Evolutionary conservation across 30 jellyfish, hydroid and myxozoan species (phyloP), one percentile per base, ranked within the genome.

Genomic region (Phacellophora camtschatica): DNA sequence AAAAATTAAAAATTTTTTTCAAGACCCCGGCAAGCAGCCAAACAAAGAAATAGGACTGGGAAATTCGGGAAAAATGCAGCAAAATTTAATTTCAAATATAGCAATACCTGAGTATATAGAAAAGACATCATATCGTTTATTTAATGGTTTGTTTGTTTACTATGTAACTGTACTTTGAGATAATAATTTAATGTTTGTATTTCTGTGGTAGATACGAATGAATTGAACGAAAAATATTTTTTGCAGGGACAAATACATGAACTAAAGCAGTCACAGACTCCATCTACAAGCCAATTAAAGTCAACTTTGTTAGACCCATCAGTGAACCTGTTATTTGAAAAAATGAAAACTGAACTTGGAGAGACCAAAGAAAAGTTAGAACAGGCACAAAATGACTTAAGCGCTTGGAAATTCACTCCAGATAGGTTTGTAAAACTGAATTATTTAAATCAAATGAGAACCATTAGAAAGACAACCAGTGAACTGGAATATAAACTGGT

Each of bases 401-500:
- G 81, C 73, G 99, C 99, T 5, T 93, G 99, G 99, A 93, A 93
- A 68, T 93, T 93, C 96, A 93, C 99, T 19, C 97, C 99, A 20
- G 99, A 93, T 92, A 93, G 99, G 99, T 93, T 63, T 62, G 95
- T 73, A 63, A 46, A 58, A 72, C 57, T 82, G 94, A 69, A 58
- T 68, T 68, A 82, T 82, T 82, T 82, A 63, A 68, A 70, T 80
- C 91, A 80, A 80, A 70, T 51, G 88, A 58, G 12, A 53, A 33
- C 51, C 69, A 68, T 62, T 62, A 22, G 50, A 41, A 64, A 70
- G 80, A 6, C 19, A 33, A 49, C 76, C 76, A 48, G 71, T 35
- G 74, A 41, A 56, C 84, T 80, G 77, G 66, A 53, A 49, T 30
- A 62, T 76, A 36, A 32, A 62, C 67, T 56, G 53, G 20, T 58